Conservation (phyloP, 1,140 invertebrate genomes). For the Leucophenga varia region DNA sequence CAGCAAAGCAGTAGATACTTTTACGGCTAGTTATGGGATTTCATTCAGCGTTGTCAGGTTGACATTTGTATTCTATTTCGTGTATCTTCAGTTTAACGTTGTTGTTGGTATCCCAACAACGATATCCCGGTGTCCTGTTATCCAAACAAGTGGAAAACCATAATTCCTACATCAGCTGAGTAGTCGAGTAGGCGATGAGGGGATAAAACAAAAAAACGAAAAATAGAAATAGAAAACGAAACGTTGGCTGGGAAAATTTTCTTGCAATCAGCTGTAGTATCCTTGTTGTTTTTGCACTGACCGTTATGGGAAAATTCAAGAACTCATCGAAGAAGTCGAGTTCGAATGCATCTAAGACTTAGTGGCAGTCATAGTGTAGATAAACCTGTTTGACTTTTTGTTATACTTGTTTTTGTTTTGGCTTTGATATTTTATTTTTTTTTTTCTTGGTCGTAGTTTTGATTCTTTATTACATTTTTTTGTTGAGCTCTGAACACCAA, state of each 20-base stretch:
- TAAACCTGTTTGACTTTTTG: conserved; percentile 51
- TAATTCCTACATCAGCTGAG: conserved; percentile 6
- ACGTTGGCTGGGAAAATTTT: conserved; percentile 48
- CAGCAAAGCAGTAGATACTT: conserved; percentile 36
- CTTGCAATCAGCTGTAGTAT: conserved; percentile 42
- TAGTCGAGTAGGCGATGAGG: conserved; percentile 8
- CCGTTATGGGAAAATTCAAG: conserved; percentile 44
- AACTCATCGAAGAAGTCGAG: too few species aligned
- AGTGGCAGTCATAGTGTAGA: conserved; percentile 26
- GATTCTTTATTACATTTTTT: too few species aligned
- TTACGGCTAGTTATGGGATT: conserved; percentile 40
- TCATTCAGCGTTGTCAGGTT: conserved; percentile 28
- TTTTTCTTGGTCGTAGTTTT: neutral
- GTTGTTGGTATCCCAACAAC: too few species aligned
- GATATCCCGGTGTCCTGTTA: conserved; percentile 49
- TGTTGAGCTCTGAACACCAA: too few species aligned
- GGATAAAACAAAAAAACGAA: conserved; percentile 28
- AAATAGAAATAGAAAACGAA: too few species aligned
- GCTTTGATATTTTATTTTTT: conserved; percentile 24
- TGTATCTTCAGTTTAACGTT: too few species aligned
- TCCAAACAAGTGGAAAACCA: conserved; percentile 33
- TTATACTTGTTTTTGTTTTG: conserved; percentile 25
- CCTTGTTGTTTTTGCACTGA: neutral
- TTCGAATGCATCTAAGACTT: too few species aligned
- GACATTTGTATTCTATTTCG: conserved; percentile 43